A percentile compares a stretch with the other conserved stretches of the same genome.
phyloP scores from a whole-genome alignment of 2,888 invertebrate genomes.

The Mermis nigrescens region DNA sequence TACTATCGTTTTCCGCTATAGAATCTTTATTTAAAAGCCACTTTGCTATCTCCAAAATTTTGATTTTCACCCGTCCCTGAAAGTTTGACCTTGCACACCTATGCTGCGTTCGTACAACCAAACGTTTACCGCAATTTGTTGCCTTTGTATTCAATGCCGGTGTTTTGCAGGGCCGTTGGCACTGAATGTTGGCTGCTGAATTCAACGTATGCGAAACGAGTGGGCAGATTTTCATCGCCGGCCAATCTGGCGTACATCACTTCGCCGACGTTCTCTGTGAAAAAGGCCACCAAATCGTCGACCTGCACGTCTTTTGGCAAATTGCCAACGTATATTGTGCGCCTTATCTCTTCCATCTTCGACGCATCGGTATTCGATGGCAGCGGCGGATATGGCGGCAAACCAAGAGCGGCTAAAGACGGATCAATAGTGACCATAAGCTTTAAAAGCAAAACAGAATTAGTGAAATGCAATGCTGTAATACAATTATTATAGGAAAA shows the following conservation, averaged over 20 bases:
- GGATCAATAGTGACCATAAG: slow-evolving; percentile 49
- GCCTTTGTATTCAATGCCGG: slow-evolving; percentile 54
- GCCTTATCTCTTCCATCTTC: slow-evolving; percentile 80
- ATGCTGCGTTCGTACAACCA: no score
- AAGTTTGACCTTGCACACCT: no score
- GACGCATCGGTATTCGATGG: slow-evolving; percentile 47
- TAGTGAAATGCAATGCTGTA: not conserved
- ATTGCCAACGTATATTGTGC: slow-evolving; percentile 70
- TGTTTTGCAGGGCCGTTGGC: slow-evolving; percentile 58
- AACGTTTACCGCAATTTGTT: slow-evolving; percentile 41
- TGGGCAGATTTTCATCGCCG: slow-evolving; percentile 47
- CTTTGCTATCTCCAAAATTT: no score
- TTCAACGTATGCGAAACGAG: slow-evolving; percentile 62
- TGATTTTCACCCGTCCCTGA: no score
- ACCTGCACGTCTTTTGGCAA: slow-evolving; percentile 41
- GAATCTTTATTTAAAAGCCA: no score
- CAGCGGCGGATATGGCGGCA: slow-evolving; percentile 74
- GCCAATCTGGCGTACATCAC: slow-evolving; percentile 84
- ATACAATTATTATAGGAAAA: no score
- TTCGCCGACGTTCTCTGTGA: slow-evolving; percentile 40
- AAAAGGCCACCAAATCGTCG: slow-evolving; percentile 70
- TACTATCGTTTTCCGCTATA: no score
- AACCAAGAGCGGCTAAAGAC: slow-evolving; percentile 48
- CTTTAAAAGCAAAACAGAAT: slow-evolving; percentile 3
- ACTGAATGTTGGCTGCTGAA: slow-evolving; percentile 76